Evolutionary conservation across 2,113 vertebrate genomes (phyloP).

Genomic region (Raja brachyura): DNA sequence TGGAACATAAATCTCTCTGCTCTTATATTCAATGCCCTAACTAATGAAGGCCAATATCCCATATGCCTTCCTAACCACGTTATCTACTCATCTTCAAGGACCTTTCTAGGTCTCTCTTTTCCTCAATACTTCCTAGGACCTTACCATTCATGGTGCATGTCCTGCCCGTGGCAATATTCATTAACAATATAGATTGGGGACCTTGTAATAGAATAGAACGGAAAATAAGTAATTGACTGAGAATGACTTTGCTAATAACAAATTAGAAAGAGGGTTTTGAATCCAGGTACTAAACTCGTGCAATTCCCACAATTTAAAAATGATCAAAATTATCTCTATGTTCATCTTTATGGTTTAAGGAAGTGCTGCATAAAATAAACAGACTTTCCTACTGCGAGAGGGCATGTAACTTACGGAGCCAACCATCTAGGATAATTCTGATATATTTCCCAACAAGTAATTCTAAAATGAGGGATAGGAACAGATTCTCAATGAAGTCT

Average conservation of each 20-base stretch:
- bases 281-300: background rate
- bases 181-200: background rate
- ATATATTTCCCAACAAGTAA: background rate
- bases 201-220: background rate
- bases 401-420: background rate
- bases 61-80: too few relatives aligned
- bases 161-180: background rate
- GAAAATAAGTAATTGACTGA: background rate
- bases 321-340: background rate
- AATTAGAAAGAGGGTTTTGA: background rate
- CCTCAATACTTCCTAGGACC: too few relatives aligned
- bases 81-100: too few relatives aligned
- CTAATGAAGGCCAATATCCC: too few relatives aligned
- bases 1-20: too few relatives aligned
- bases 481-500: background rate
- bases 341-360: background rate
- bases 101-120: too few relatives aligned
- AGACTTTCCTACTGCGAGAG: background rate
- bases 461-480: background rate
- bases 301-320: background rate
- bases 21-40: too few relatives aligned
- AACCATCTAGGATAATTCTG: too few relatives aligned
- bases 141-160: too few relatives aligned
- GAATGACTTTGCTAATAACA: background rate
- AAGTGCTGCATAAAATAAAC: background rate